A percentile compares a stretch with the other conserved stretches of the same genome.
Evolutionary conservation across 1,140 invertebrate species (phyloP).

Genomic region (Cydia strobilella): DNA sequence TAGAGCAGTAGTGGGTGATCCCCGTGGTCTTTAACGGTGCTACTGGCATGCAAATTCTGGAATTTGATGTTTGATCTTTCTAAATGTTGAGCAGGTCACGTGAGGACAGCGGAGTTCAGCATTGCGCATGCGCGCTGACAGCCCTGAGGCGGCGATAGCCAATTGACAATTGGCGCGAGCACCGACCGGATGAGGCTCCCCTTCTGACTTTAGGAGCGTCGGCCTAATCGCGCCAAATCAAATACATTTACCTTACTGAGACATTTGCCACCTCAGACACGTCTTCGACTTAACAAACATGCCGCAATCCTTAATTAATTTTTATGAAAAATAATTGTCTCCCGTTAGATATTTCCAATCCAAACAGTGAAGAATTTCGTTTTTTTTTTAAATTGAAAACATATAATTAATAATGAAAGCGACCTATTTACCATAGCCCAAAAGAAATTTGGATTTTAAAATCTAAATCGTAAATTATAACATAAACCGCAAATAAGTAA

Average conservation of each 20-base stretch:
- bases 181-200: slow-evolving; percentile 71
- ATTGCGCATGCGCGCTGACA: slow-evolving; percentile 51
- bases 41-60: neutral
- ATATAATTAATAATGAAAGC: too few relatives aligned
- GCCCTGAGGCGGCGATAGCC: slow-evolving; percentile 53
- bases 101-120: slow-evolving; percentile 44
- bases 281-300: neutral
- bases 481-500: too few relatives aligned
- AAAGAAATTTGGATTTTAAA: too few relatives aligned
- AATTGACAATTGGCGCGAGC: slow-evolving; percentile 70
- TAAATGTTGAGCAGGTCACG: slow-evolving; percentile 39
- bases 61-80: neutral
- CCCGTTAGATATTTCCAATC: too few relatives aligned
- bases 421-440: too few relatives aligned
- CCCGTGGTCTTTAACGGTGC: too few relatives aligned
- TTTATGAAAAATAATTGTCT: too few relatives aligned
- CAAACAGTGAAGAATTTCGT: too few relatives aligned
- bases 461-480: too few relatives aligned
- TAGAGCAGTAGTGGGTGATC: too few relatives aligned
- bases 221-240: slow-evolving; percentile 47
- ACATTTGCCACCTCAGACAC: slow-evolving; percentile 17
- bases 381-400: too few relatives aligned
- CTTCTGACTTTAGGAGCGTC: slow-evolving; percentile 62
- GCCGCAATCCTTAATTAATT: too few relatives aligned
- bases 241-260: slow-evolving; percentile 46